Conservation (phyloP, 1,140 invertebrate species). For the Muscidifurax raptorellus region DNA sequence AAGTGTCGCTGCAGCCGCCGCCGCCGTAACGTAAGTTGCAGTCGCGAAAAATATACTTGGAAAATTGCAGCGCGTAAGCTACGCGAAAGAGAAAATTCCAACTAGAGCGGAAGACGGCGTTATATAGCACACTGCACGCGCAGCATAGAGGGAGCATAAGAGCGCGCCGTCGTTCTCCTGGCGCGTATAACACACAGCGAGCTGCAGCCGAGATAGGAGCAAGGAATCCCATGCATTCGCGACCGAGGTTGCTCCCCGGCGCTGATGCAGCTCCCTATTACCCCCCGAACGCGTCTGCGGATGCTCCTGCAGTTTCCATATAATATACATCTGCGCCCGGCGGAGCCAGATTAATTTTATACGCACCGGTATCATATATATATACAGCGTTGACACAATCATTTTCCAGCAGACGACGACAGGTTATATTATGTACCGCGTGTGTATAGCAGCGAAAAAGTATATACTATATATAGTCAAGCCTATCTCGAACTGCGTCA, state of each 20-base stretch:
- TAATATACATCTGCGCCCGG: background rate
- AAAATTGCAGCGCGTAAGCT: constrained; percentile 28
- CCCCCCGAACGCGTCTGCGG: background rate
- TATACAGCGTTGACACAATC: background rate
- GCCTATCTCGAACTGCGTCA: no score
- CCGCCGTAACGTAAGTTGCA: background rate
- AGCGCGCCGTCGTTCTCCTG: background rate
- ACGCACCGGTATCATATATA: no score
- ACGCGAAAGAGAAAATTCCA: constrained; percentile 36
- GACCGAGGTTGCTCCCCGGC: background rate
- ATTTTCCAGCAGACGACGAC: background rate
- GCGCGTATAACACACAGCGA: background rate
- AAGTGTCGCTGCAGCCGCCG: background rate
- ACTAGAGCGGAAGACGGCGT: background rate
- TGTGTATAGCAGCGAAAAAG: no score
- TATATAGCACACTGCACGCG: no score
- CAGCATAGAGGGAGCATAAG: no score
- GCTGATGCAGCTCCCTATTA: background rate
- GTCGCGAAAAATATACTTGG: constrained; percentile 34
- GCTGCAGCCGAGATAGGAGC: background rate
- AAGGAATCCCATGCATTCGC: constrained; percentile 2
- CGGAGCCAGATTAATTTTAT: background rate
- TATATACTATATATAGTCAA: no score
- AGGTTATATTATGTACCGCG: no score
- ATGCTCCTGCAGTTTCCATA: no score